A percentile compares a stretch with the other conserved stretches of the same genome.
Conservation (phyloP, 1,140 invertebrate species). For the Aphaenogaster rudis region DNA sequence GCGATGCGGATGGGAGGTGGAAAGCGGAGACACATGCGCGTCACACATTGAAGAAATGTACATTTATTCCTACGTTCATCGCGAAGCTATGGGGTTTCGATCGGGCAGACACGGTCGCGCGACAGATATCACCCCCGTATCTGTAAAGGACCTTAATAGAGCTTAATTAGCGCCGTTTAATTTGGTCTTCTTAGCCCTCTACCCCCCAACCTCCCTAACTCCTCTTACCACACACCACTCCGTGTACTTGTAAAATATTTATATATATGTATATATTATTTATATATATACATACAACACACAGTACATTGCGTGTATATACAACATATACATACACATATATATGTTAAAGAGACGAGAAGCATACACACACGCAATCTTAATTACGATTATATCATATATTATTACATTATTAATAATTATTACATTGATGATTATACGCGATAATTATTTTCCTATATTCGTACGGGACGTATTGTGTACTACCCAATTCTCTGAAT, state of each 20-base stretch:
- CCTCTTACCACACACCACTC: constrained; percentile 42
- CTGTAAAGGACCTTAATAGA: constrained; percentile 53
- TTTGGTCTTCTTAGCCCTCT: constrained; percentile 65
- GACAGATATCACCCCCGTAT: constrained; percentile 47
- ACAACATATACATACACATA: constrained; percentile 61
- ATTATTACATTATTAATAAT: constrained; percentile 72
- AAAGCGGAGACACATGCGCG: not conserved
- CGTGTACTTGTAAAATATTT: constrained; percentile 78
- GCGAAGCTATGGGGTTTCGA: constrained; percentile 17
- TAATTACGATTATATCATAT: constrained; percentile 74
- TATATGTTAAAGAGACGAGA: constrained; percentile 21
- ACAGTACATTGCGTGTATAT: constrained; percentile 64
- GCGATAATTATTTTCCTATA: constrained; percentile 80
- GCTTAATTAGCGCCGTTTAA: constrained; percentile 71
- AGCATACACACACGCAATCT: constrained; percentile 60
- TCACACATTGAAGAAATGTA: constrained; percentile 45
- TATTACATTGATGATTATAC: constrained; percentile 63
- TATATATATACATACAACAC: constrained; percentile 43
- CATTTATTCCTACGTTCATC: constrained; percentile 57
- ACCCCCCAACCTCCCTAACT: not conserved
- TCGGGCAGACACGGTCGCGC: constrained; percentile 16
- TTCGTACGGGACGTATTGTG: constrained; percentile 68
- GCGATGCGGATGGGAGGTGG: constrained; percentile 5
- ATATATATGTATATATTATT: constrained; percentile 74
- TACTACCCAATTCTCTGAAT: constrained; percentile 55